Conservation (phyloP, 1,140 invertebrate species). For the Diuraphis noxia region DNA sequence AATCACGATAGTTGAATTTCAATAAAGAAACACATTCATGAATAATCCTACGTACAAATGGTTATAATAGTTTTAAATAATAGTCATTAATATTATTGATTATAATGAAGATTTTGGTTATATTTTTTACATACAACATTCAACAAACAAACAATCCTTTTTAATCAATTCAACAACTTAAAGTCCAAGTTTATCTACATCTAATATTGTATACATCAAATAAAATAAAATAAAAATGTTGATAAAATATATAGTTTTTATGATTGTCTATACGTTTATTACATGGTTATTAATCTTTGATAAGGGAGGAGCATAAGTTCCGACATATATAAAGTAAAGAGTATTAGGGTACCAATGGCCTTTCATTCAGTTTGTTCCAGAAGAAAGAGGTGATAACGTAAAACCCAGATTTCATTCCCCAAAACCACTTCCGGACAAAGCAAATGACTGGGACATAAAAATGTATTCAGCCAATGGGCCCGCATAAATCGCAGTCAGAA, state of each 20-base stretch:
- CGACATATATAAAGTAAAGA: not conserved
- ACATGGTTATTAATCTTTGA: not conserved
- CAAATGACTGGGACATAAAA: conserved; percentile 45
- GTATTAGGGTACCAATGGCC: not conserved
- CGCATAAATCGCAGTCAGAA: not conserved
- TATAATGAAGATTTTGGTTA: not conserved
- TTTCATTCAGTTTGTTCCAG: not conserved
- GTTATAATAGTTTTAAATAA: no score
- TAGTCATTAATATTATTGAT: not conserved
- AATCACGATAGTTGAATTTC: no score
- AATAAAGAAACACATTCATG: no score
- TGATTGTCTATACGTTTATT: not conserved
- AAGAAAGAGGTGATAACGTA: not conserved
- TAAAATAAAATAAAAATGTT: not conserved
- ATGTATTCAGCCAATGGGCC: not conserved
- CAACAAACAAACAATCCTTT: not conserved
- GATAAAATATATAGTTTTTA: not conserved
- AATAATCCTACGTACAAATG: no score
- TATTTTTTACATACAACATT: not conserved
- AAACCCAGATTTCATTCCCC: not conserved
- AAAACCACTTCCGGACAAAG: conserved; percentile 25
- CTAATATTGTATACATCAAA: not conserved
- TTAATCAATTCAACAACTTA: no score
- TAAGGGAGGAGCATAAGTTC: not conserved
- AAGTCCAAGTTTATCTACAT: not conserved